Evolutionary conservation across 2,888 invertebrate species (phyloP).

Genomic region (Caenorhabditis sinica): DNA sequence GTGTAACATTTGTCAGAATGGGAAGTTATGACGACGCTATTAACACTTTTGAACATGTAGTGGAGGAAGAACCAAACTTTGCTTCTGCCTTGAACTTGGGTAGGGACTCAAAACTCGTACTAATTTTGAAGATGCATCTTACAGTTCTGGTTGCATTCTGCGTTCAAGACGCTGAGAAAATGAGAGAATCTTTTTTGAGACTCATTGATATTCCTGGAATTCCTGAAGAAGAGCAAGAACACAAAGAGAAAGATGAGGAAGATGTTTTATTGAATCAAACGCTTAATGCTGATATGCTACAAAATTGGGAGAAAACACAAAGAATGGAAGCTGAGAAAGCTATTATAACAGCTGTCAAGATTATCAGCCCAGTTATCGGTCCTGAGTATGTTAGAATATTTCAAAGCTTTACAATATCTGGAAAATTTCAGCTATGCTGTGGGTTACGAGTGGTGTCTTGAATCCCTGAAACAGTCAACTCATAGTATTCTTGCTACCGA

Average conservation of each 20-base stretch:
- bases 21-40: constrained; percentile 97
- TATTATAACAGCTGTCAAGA: constrained; percentile 91
- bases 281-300: constrained; percentile 90
- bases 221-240: constrained; percentile 87
- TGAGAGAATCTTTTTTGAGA: constrained; percentile 93
- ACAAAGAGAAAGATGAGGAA: constrained; percentile 63
- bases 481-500: constrained; percentile 91
- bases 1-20: constrained; percentile 94
- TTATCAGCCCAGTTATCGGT: constrained; percentile 92
- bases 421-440: constrained; percentile 84
- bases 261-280: constrained; percentile 85
- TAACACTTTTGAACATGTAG: constrained; percentile 97
- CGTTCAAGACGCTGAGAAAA: constrained; percentile 88
- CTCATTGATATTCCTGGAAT: constrained; percentile 92
- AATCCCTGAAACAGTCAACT: constrained; percentile 92
- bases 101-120: constrained; percentile 83
- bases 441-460: constrained; percentile 90
- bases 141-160: constrained; percentile 86
- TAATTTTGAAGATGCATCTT: constrained; percentile 1
- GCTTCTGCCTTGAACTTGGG: constrained; percentile 90
- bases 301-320: constrained; percentile 87
- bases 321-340: constrained; percentile 90
- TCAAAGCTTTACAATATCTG: too few species aligned
- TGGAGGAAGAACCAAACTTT: constrained; percentile 95
- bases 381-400: constrained; percentile 78